Evolutionary conservation across 2,888 invertebrate genomes (phyloP).

Genomic region (Eupeodes luniger): DNA sequence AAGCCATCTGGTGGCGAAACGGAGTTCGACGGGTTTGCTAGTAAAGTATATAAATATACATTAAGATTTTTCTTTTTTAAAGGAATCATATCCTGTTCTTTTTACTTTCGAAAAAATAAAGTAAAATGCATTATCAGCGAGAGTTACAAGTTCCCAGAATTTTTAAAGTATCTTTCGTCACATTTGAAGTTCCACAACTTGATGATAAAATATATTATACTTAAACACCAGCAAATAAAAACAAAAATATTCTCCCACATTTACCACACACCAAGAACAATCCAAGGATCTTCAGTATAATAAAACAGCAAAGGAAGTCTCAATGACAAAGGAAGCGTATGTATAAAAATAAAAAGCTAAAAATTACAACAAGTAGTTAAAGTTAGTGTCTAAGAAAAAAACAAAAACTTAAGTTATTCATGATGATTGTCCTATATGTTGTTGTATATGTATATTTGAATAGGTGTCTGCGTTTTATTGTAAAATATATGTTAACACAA

Average conservation of each 20-base stretch:
- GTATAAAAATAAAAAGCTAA: not conserved
- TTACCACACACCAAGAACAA: not conserved
- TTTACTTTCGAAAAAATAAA: too few relatives aligned
- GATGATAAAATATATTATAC: not conserved
- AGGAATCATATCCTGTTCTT: too few relatives aligned
- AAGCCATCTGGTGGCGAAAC: too few relatives aligned
- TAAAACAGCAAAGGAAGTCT: constrained; percentile 3
- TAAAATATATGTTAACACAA: constrained; percentile 42
- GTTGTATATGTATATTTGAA: not conserved
- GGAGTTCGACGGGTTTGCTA: too few relatives aligned
- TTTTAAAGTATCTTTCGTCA: too few relatives aligned
- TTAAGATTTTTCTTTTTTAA: too few relatives aligned
- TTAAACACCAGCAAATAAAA: not conserved
- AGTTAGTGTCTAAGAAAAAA: not conserved
- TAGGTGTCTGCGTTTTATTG: constrained; percentile 7
- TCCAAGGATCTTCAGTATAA: not conserved
- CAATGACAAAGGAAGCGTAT: not conserved
- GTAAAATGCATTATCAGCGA: too few relatives aligned
- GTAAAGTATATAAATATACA: too few relatives aligned
- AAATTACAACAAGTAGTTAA: not conserved
- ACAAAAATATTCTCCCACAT: not conserved
- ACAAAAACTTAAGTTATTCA: constrained; percentile 42
- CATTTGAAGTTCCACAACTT: too few relatives aligned
- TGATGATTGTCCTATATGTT: not conserved
- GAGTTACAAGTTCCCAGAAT: too few relatives aligned